Base-by-base conservation (phyloP, 2,888 invertebrate genomes). In the Argynnis bischoffii region DNA sequence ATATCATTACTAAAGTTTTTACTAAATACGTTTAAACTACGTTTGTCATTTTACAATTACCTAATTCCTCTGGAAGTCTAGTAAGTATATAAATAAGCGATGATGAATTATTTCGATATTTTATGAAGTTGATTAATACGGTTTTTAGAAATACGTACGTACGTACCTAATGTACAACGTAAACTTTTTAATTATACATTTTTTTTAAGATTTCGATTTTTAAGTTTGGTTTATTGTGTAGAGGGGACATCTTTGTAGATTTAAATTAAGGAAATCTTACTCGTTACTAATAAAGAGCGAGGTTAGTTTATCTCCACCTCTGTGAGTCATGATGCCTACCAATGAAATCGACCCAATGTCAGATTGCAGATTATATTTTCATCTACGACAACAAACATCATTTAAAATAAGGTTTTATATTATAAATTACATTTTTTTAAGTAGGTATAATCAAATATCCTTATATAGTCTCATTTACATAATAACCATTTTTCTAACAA, bases 321-420 rank as follows among this genome's bases (percentile, higher is more conserved):
- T 59, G 55, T 76, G 76, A 75, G 76, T 79, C 80, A 81, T 75
- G 54, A 74, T 69, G 59, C 69, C 54, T 56, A 59, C 5, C 46
- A 41, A 31, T 55, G 50, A 60, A 64, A 68, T 55, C 53, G 48
- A 64, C 60, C 64, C 59, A 35, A n/a, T 48, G 26, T 41, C 11
- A 41, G 11, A 11, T 8, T 41, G 35, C 35, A 41, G 35, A 41
- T 41, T 31, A 55, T 47, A 18, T 60, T 31, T 47, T 47, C 31
- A 31, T 26, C 55, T 26, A 66, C 48, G 15, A 48, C 47, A 48
- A 26, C 65, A 47, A 65, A 48, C 59, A 56, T 55, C 50, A 51
- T 18, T 16, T 15, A 26, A 8, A 55, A n/a, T 21, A 48, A 50
- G 21, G 16, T 21, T 53, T 15, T 16, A 35, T 51, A 41, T 46